These are phyloP conservation scores for Anisognathus igniventris DNA, from an alignment of 2,797 vertebrate genomes.

Conservation along the genomic window DNA sequence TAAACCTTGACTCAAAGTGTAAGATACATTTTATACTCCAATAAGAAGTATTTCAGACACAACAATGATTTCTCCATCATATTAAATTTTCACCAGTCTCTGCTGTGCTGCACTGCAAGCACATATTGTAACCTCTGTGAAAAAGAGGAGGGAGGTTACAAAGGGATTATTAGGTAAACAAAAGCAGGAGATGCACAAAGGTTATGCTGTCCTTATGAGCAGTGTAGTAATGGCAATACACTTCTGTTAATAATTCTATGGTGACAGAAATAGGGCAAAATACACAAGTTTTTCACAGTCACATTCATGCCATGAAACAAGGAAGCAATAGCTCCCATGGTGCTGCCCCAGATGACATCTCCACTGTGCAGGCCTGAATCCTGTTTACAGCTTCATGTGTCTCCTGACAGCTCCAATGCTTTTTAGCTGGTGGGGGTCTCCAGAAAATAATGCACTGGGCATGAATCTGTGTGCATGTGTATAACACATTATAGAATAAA, in stretches of 20 bases:
- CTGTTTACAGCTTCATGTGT: background rate
- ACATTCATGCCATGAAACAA: background rate
- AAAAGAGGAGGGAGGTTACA: background rate
- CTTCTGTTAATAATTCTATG: background rate
- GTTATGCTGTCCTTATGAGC: background rate
- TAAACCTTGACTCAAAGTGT: background rate
- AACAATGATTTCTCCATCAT: background rate
- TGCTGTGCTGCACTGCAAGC: background rate
- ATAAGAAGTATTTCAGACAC: background rate
- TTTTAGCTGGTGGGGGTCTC: background rate
- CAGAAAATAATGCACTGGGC: background rate
- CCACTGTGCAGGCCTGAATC: background rate
- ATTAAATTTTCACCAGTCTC: background rate
- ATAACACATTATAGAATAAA: background rate
- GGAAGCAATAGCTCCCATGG: fast-evolving
- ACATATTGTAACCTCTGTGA: background rate
- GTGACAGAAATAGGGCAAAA: background rate
- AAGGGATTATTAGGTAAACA: background rate
- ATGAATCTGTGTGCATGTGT: background rate
- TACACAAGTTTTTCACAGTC: background rate
- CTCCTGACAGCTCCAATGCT: background rate
- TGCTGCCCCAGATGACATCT: background rate
- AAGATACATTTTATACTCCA: background rate
- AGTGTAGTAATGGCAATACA: background rate
- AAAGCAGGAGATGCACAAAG: background rate